phyloP scores from a whole-genome alignment of 2,888 invertebrate genomes.

The Nomada fucata region DNA sequence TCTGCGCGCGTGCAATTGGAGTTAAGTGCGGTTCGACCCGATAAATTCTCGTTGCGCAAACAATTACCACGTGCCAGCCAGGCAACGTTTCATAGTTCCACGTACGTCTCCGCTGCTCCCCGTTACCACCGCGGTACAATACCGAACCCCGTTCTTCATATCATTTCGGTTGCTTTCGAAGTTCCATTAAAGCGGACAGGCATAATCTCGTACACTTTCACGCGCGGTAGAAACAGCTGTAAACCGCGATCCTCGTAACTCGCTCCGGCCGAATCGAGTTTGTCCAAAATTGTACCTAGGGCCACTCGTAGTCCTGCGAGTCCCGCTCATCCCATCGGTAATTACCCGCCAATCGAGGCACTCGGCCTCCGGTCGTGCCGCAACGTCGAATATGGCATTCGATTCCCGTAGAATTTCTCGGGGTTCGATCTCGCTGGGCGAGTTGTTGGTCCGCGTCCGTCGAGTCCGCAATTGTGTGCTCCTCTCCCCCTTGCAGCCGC shows the following conservation, averaged over 20 bases:
- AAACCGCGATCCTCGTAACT: too few relatives aligned
- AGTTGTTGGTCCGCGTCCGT: slow-evolving; percentile 49
- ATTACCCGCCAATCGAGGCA: slow-evolving; percentile 48
- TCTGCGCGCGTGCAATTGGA: slow-evolving; percentile 58
- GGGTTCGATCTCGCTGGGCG: slow-evolving; percentile 59
- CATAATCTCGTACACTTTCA: too few relatives aligned
- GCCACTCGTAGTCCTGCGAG: slow-evolving; percentile 18
- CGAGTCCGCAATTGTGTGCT: slow-evolving; percentile 54
- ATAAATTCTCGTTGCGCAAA: slow-evolving; percentile 70
- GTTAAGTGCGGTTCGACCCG: slow-evolving; percentile 65
- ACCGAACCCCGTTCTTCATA: too few relatives aligned
- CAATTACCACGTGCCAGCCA: slow-evolving; percentile 37
- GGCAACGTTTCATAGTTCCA: slow-evolving; percentile 7
- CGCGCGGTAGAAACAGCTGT: slow-evolving; percentile 5
- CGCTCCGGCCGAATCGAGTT: too few relatives aligned
- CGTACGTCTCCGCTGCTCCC: too few relatives aligned
- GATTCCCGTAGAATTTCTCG: slow-evolving; percentile 63
- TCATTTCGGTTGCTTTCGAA: too few relatives aligned
- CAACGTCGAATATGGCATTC: slow-evolving; percentile 55
- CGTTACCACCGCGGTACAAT: too few relatives aligned
- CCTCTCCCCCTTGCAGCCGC: slow-evolving; percentile 5
- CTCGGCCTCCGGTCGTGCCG: slow-evolving; percentile 15
- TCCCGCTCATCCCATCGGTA: slow-evolving; percentile 32
- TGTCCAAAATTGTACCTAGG: too few relatives aligned
- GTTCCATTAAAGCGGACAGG: too few relatives aligned